Percentiles rank a stretch among this genome's conserved stretches.
phyloP scores from a whole-genome alignment of 92 coral and sea anemone genomes.

The Porites evermanni region DNA sequence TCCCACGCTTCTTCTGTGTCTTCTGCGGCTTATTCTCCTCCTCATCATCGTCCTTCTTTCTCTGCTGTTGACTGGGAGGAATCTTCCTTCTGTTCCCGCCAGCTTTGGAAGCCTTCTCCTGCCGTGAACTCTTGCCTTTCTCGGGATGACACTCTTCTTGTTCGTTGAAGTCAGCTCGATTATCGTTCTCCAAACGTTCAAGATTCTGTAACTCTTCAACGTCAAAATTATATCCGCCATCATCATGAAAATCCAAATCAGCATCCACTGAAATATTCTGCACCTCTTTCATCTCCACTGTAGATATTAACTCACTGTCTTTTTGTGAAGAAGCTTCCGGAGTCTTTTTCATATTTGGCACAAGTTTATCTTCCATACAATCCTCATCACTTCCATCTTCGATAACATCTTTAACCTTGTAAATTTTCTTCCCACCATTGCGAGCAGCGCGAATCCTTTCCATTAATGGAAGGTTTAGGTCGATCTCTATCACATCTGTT shows the following conservation, averaged over 20 bases:
- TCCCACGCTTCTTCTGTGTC: constrained; percentile 1
- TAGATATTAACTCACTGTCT: neutral
- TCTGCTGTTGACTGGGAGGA: constrained; percentile 11
- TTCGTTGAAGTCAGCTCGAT: constrained; percentile 24
- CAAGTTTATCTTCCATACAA: neutral
- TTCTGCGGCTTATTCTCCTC: neutral
- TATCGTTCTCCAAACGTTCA: constrained; percentile 45
- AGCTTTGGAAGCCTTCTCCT: neutral
- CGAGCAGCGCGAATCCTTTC: constrained; percentile 56
- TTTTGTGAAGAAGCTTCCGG: neutral
- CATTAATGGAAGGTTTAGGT: constrained; percentile 40
- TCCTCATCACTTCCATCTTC: constrained; percentile 41
- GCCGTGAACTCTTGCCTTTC: neutral
- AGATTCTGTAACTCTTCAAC: constrained; percentile 60
- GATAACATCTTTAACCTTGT: constrained; percentile 2
- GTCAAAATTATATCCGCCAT: constrained; percentile 95
- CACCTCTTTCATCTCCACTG: neutral
- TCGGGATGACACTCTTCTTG: constrained; percentile 4
- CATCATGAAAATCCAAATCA: constrained; percentile 76
- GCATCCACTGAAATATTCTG: constrained; percentile 25
- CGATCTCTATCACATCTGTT: neutral
- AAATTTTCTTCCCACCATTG: constrained; percentile 17
- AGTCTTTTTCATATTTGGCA: neutral
- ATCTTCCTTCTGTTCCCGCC: constrained; percentile 8
- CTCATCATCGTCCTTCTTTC: constrained; percentile 1